Percentiles rank a stretch among this genome's conserved stretches.
phyloP scores from a whole-genome alignment of 2,113 vertebrate genomes.

The Merops nubicus region DNA sequence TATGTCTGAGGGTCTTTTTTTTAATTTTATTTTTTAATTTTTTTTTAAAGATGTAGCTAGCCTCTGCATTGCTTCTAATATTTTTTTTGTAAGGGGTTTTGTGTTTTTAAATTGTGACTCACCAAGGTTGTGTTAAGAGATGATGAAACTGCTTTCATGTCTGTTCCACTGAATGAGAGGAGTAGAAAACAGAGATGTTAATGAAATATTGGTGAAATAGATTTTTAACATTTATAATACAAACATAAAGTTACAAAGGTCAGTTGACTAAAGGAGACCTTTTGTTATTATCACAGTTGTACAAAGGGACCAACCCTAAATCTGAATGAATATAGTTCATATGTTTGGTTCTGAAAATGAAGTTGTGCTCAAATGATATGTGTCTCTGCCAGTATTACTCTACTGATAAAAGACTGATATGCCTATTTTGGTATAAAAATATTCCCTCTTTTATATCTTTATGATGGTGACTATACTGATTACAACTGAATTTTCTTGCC shows the following conservation, averaged over 20 bases:
- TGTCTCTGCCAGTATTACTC: not conserved
- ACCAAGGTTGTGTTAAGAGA: not conserved
- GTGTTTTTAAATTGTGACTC: not conserved
- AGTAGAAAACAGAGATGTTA: not conserved
- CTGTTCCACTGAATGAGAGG: not conserved
- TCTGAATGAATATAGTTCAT: not conserved
- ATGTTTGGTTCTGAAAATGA: not conserved
- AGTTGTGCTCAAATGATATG: not conserved
- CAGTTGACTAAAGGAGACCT: not conserved
- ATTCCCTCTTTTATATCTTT: not conserved
- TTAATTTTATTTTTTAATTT: no score
- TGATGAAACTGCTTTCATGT: not conserved
- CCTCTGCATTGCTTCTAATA: not conserved
- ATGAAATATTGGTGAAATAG: not conserved
- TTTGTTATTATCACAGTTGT: not conserved
- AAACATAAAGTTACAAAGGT: not conserved
- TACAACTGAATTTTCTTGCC: not conserved
- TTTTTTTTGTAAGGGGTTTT: not conserved
- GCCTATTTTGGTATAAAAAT: not conserved
- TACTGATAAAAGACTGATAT: not conserved
- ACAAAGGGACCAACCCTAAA: not conserved
- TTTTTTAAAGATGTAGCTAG: not conserved
- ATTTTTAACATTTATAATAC: not conserved
- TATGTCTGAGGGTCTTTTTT: not conserved
- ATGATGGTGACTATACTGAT: not conserved